Evolutionary conservation across 2,113 vertebrate species (phyloP).

Genomic region (Hystrix cristata): DNA sequence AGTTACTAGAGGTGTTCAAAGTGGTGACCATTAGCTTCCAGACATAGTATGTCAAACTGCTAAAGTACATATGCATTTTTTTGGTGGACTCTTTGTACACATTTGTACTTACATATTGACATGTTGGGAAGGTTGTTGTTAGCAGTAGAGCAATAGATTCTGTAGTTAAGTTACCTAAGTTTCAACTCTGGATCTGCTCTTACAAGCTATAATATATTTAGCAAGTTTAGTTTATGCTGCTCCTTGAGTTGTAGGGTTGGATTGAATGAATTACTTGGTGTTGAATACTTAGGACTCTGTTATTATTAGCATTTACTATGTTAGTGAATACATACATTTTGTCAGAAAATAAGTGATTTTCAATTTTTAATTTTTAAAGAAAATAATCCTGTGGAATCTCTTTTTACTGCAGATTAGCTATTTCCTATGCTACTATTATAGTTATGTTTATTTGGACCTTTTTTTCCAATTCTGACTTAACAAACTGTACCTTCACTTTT

Average conservation of each 20-base stretch:
- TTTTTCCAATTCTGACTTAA: not conserved
- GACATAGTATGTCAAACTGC: not conserved
- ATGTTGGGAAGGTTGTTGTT: not conserved
- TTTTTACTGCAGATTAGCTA: not conserved
- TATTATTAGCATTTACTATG: not conserved
- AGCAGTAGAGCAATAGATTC: not conserved
- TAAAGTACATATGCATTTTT: not conserved
- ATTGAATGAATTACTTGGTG: conserved; percentile 36
- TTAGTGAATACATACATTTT: conserved; percentile 17
- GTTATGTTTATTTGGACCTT: not conserved
- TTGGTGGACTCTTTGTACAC: not conserved
- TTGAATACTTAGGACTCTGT: conserved; percentile 16
- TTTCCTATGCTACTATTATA: not conserved
- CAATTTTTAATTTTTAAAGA: conserved; percentile 22
- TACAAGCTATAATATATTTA: not conserved
- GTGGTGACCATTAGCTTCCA: not conserved
- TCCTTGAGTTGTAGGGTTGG: not conserved
- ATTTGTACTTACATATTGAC: not conserved
- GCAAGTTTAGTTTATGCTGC: not conserved
- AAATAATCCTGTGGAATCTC: not conserved
- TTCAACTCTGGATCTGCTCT: conserved; percentile 14
- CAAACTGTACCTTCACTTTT: not conserved
- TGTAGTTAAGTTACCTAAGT: not conserved
- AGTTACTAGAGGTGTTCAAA: not conserved
- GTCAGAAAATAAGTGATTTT: not conserved